These are phyloP conservation scores for Odontothrips loti DNA, from an alignment of 2,888 invertebrate species.

Conservation along the genomic window DNA sequence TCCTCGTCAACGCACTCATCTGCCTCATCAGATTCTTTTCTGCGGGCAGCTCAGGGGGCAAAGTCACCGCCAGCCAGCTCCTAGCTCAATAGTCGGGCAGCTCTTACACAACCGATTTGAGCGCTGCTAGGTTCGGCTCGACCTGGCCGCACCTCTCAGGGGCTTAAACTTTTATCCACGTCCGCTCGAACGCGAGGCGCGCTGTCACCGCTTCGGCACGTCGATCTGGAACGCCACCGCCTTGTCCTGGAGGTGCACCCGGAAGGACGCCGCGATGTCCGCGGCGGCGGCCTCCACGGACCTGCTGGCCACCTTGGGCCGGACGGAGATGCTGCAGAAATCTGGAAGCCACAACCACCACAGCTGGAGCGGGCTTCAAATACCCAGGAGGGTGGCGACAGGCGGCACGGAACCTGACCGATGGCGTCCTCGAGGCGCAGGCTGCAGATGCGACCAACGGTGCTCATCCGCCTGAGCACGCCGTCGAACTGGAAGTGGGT, in stretches of 20 bases:
- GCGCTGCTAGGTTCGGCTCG: too few species aligned
- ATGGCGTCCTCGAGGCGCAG: conserved; percentile 41
- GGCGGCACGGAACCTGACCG: neutral
- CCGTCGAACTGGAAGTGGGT: conserved; percentile 50
- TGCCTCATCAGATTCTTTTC: too few species aligned
- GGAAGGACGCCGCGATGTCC: neutral
- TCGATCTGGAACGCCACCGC: neutral
- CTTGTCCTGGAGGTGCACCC: neutral
- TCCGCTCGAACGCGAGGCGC: too few species aligned
- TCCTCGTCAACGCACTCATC: too few species aligned
- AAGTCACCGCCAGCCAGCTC: neutral
- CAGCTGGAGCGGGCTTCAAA: neutral
- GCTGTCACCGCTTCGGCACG: neutral
- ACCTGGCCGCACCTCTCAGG: too few species aligned
- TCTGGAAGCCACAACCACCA: neutral
- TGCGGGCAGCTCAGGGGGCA: too few species aligned
- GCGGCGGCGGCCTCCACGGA: neutral
- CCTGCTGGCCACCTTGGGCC: neutral
- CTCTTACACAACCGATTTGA: too few species aligned
- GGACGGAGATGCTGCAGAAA: neutral
- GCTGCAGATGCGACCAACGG: conserved; percentile 46
- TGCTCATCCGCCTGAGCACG: conserved; percentile 47
- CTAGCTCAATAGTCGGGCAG: too few species aligned
- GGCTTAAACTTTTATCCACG: too few species aligned
- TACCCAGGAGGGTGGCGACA: neutral